A percentile compares a stretch with the other conserved stretches of the same genome.
Conservation (phyloP, 2,888 invertebrate genomes). For the Acleris literana region DNA sequence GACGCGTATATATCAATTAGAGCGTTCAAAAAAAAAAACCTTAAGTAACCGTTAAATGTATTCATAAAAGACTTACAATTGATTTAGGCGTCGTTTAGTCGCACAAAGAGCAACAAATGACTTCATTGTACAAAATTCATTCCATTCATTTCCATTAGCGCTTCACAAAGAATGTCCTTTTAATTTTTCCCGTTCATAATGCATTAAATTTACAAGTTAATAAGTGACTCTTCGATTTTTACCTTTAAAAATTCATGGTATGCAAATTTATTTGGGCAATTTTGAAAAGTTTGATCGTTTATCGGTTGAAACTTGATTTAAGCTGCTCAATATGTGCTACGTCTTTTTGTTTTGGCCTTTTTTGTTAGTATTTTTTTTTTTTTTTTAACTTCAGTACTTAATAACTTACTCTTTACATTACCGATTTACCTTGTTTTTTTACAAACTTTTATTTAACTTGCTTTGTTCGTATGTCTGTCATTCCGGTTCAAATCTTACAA, state of each 20-base stretch:
- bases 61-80: conserved; percentile 15
- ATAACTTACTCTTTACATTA: no score
- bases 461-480: no score
- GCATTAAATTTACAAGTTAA: conserved; percentile 20
- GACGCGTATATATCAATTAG: background rate
- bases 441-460: no score
- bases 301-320: conserved; percentile 7
- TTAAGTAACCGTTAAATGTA: background rate
- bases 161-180: conserved; percentile 14
- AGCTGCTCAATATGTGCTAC: background rate
- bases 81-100: conserved; percentile 7
- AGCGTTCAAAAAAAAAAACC: background rate
- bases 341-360: background rate
- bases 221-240: conserved; percentile 24
- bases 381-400: no score
- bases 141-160: conserved; percentile 8
- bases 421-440: no score
- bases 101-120: conserved; percentile 20
- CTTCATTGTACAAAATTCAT: conserved; percentile 17
- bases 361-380: background rate
- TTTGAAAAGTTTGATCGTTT: conserved; percentile 21
- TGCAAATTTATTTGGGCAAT: conserved; percentile 29
- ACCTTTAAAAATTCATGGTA: conserved; percentile 29
- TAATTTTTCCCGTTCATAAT: conserved; percentile 27
- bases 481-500: no score